A percentile compares a stretch with the other conserved stretches of the same genome.
These are phyloP conservation scores for Cartodere bifasciata DNA, from an alignment of 2,888 invertebrate genomes.

Conservation along the genomic window DNA sequence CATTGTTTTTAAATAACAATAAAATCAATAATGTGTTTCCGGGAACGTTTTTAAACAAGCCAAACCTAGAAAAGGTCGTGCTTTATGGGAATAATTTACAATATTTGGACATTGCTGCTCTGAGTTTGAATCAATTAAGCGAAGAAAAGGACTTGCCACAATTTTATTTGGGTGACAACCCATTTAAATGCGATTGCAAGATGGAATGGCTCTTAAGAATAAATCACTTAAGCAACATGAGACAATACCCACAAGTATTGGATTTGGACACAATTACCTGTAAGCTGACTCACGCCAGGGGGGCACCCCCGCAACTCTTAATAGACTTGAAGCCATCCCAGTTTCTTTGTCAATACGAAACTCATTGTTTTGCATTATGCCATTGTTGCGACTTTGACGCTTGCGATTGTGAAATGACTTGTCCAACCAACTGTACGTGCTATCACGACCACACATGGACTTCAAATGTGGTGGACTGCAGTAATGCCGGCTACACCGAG, in stretches of 20 bases:
- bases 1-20: conserved; percentile 62
- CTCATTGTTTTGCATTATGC: conserved; percentile 74
- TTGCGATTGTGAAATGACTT: conserved; percentile 86
- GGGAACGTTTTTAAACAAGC: conserved; percentile 58
- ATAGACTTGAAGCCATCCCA: conserved; percentile 59
- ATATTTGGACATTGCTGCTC: conserved; percentile 57
- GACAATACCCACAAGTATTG: conserved; percentile 66
- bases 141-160: conserved; percentile 59
- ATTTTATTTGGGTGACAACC: conserved; percentile 72
- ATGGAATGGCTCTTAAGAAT: conserved; percentile 78
- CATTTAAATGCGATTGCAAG: conserved; percentile 73
- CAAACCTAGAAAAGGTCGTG: conserved; percentile 61
- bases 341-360: conserved; percentile 69
- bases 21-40: conserved; percentile 55
- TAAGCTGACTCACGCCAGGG: conserved; percentile 53
- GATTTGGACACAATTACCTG: conserved; percentile 70
- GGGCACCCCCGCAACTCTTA: conserved; percentile 49
- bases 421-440: conserved; percentile 75
- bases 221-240: conserved; percentile 58
- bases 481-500: conserved; percentile 56
- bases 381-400: conserved; percentile 85
- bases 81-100: conserved; percentile 61
- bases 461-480: conserved; percentile 75
- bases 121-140: conserved; percentile 52
- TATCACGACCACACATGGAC: conserved; percentile 80